Conservation (phyloP, 2,113 vertebrate species). For the Platichthys stellatus region DNA sequence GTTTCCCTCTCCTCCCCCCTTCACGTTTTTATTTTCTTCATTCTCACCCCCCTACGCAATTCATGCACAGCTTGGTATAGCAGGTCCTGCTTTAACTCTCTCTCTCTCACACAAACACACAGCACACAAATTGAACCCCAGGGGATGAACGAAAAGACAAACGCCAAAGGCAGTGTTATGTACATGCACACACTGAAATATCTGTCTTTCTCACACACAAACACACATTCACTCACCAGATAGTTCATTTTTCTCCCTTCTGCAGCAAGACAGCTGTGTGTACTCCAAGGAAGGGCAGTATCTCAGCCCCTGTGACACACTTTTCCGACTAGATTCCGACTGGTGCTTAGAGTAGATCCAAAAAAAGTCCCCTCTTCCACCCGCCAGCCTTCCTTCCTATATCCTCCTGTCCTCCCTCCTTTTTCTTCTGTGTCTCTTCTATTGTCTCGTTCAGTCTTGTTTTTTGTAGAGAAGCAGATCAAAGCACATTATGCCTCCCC, state of each 20-base stretch:
- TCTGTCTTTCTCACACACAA: conserved; percentile 25
- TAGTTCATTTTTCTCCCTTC: conserved; percentile 75
- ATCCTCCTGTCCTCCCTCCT: conserved; percentile 19
- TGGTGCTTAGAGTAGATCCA: conserved; percentile 27
- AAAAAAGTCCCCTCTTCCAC: conserved; percentile 31
- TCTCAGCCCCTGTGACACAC: conserved; percentile 54
- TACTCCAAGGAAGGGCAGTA: conserved; percentile 49
- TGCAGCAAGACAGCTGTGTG: conserved; percentile 33
- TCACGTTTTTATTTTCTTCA: conserved; percentile 49
- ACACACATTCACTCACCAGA: conserved; percentile 68
- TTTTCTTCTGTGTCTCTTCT: conserved; percentile 9
- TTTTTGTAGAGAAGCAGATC: conserved; percentile 58
- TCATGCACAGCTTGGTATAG: conserved; percentile 59
- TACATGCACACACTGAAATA: too few species aligned
- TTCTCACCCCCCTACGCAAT: background rate
- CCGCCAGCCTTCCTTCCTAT: conserved; percentile 32
- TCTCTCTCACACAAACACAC: conserved; percentile 5
- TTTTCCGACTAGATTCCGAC: conserved; percentile 40
- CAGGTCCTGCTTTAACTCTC: conserved; percentile 50
- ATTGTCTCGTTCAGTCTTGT: conserved; percentile 52
- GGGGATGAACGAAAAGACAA: too few species aligned
- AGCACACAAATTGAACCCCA: background rate
- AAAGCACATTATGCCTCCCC: conserved; percentile 63
- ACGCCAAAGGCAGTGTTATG: too few species aligned
- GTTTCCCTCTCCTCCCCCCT: conserved; percentile 46